Evolutionary conservation across 2,888 invertebrate species (phyloP), one percentile per base, ranked within the genome.

Genomic region (Seira musarum): DNA sequence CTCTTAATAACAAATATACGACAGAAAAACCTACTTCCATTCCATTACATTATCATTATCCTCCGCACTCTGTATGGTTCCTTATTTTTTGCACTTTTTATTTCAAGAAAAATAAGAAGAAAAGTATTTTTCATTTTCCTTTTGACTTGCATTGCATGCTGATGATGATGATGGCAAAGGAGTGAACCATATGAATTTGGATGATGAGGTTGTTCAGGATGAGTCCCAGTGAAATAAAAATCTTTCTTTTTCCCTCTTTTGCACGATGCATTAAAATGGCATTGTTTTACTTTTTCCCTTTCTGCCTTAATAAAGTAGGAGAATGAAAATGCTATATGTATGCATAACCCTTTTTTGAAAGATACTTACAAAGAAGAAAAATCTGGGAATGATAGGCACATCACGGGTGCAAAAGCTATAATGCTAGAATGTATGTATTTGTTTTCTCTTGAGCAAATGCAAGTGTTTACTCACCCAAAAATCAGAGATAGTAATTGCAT

Each of bases 41-140:
- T 40, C 40, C 40, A 40, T 40, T 40, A 40, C 99, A 88, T 99
- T 99, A 89, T 99, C 99, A 89, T 99, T 99, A 93, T 99, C 99
- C 97, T 40, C 40, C 40, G 5, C 40, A 40, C 40, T 40, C 40
- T 40, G 40, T 40, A 13, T 40, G 40, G 40, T 13, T 40, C 40
- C 40, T 40, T 40, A 8, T 40, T 13, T 40, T 40, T 40, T 40
- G 6, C 40, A 40, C 40, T 40, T 40, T 40, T 40, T 40, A 40
- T 40, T 40, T 40, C 40, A 13, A 40, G 40, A 40, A 40, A 40
- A 40, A 40, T 40, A 40, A 40, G 40, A 40, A 40, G 40, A 40
- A 40, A 40, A 40, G 40, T 40, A 40, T 8, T 40, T 40, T 40
- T 40, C 13, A 5, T 13, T 40, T 13, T 40, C 40, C 13, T 5